phyloP scores from a whole-genome alignment of 2,888 invertebrate genomes.

The Macrosiphum euphorbiae region DNA sequence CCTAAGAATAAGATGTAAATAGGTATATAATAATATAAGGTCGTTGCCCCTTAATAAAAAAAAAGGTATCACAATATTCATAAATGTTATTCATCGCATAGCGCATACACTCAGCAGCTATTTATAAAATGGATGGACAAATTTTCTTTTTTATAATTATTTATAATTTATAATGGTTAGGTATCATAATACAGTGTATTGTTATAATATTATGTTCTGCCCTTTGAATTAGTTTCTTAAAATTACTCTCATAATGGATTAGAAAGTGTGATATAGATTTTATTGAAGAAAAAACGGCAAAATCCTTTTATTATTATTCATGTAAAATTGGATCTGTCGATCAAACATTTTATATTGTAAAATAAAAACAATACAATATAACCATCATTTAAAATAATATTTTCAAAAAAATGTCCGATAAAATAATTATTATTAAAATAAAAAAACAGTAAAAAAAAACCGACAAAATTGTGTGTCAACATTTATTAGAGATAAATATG shows the following conservation, averaged over 20 bases:
- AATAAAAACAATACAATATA: conserved; percentile 33
- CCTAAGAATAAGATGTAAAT: neutral
- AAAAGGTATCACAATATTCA: neutral
- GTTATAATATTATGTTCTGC: neutral
- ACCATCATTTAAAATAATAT: neutral
- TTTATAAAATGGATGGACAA: neutral
- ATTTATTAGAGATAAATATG: neutral
- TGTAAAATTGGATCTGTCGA: conserved; percentile 33
- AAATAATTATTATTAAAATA: neutral
- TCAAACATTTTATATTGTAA: conserved; percentile 30
- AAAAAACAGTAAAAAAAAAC: neutral
- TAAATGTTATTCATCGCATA: neutral
- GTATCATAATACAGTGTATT: conserved; percentile 29
- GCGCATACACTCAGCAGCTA: too few species aligned
- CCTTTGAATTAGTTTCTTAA: conserved; percentile 12
- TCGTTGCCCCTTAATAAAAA: neutral
- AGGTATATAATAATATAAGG: neutral
- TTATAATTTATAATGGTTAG: conserved; percentile 11
- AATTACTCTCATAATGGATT: conserved; percentile 45
- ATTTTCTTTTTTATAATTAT: conserved; percentile 45
- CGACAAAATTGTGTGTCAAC: neutral
- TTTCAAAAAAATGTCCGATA: neutral
- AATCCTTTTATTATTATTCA: conserved; percentile 35
- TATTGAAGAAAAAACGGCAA: conserved; percentile 8
- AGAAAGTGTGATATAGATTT: conserved; percentile 51